phyloP scores from a whole-genome alignment of 1,140 invertebrate genomes.

The Bombyx mandarina region DNA sequence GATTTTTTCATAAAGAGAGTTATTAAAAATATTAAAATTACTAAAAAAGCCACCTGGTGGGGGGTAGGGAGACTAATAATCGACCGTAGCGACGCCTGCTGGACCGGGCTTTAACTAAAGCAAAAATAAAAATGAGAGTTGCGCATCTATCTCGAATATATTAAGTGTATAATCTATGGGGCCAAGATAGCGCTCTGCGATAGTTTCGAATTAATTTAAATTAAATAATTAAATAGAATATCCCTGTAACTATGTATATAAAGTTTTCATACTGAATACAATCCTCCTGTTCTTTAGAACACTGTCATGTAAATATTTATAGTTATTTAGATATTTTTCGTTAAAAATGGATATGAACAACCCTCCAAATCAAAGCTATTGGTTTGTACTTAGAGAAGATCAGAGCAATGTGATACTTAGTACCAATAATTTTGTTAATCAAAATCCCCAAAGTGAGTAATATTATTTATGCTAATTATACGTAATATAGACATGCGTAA shows the following conservation, averaged over 20 bases:
- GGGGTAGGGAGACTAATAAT: too few species aligned
- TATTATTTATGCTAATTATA: not conserved
- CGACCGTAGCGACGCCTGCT: too few species aligned
- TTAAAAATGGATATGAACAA: constrained; percentile 42
- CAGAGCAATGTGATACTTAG: constrained; percentile 60
- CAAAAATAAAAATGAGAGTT: too few species aligned
- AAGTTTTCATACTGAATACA: not conserved
- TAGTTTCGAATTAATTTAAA: too few species aligned
- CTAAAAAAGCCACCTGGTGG: too few species aligned
- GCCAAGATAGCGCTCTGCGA: too few species aligned
- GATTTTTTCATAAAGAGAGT: too few species aligned
- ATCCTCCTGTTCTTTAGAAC: not conserved
- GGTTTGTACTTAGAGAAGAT: constrained; percentile 58
- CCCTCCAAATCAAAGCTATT: constrained; percentile 53
- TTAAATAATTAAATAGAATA: not conserved
- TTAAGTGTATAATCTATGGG: too few species aligned
- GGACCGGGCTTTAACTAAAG: too few species aligned
- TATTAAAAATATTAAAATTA: too few species aligned
- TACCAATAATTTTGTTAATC: constrained; percentile 54
- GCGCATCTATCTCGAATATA: too few species aligned
- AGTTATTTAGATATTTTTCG: not conserved
- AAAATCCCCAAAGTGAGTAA: constrained; percentile 49
- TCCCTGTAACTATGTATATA: not conserved
- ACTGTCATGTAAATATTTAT: not conserved
- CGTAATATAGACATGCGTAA: too few species aligned